phyloP scores from a whole-genome alignment of 2,888 invertebrate genomes.

The Spicauda simplicius region DNA sequence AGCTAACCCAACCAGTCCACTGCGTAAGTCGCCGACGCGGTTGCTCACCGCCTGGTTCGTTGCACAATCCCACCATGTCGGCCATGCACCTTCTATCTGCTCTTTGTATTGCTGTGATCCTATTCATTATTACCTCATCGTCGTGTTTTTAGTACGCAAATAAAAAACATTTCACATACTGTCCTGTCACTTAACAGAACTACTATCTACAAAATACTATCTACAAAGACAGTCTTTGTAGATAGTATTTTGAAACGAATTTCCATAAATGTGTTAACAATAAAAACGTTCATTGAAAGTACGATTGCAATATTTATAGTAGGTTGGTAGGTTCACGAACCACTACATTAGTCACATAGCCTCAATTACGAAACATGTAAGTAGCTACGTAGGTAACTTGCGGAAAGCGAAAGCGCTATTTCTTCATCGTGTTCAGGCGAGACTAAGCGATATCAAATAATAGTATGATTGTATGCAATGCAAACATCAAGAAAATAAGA shows the following conservation, averaged over 20 bases:
- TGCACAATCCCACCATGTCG: conserved; percentile 57
- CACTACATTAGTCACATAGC: conserved; percentile 69
- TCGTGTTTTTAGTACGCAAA: conserved; percentile 39
- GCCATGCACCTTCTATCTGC: conserved; percentile 44
- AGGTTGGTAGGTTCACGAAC: conserved; percentile 60
- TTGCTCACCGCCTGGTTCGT: conserved; percentile 59
- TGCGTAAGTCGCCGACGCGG: conserved; percentile 54
- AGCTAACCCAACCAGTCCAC: conserved; percentile 48
- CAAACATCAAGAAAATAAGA: neutral
- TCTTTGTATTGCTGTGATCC: conserved; percentile 52
- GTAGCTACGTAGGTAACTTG: conserved; percentile 67
- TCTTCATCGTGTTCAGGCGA: conserved; percentile 72
- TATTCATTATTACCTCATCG: conserved; percentile 56
- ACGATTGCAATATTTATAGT: conserved; percentile 45
- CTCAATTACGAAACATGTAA: conserved; percentile 78
- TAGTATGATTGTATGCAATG: conserved; percentile 23
- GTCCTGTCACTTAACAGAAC: conserved; percentile 1
- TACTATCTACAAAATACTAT: too few relatives aligned
- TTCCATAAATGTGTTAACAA: neutral
- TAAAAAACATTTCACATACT: conserved; percentile 7
- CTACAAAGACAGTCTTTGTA: too few relatives aligned
- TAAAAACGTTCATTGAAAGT: neutral
- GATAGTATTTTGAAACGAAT: neutral
- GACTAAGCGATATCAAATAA: conserved; percentile 44
- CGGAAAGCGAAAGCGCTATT: conserved; percentile 83